phyloP scores from a whole-genome alignment of 1,140 invertebrate species.

The Conopomorpha cramerella region DNA sequence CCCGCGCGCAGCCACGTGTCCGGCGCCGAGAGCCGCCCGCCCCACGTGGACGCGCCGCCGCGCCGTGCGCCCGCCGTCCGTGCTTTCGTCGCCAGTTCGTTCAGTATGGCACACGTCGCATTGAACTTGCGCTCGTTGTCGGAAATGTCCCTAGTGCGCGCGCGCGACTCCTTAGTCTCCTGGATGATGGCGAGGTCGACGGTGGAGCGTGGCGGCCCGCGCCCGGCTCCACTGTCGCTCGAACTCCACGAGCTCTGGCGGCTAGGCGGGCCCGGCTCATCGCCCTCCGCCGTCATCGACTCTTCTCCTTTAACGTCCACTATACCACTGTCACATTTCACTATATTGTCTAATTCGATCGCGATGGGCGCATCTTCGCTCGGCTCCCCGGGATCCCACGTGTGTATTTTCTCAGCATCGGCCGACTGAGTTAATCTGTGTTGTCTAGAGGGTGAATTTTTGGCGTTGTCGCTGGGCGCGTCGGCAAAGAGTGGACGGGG shows the following conservation, averaged over 20 bases:
- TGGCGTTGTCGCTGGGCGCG: too few relatives aligned
- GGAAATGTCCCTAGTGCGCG: constrained; percentile 14
- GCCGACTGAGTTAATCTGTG: too few relatives aligned
- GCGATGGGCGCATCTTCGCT: constrained; percentile 20
- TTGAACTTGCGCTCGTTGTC: constrained; percentile 41
- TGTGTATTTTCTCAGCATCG: constrained; percentile 61
- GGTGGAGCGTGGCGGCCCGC: constrained; percentile 13
- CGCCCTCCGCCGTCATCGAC: constrained; percentile 72
- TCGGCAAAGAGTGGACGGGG: too few relatives aligned
- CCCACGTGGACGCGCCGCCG: constrained; percentile 31
- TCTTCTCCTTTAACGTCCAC: constrained; percentile 60
- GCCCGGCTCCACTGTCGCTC: too few relatives aligned
- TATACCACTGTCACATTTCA: constrained; percentile 60
- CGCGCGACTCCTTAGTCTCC: constrained; percentile 31
- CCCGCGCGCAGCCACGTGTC: constrained; percentile 63
- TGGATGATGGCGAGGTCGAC: constrained; percentile 42
- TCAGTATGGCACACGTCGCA: constrained; percentile 55
- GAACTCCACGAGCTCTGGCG: constrained; percentile 21
- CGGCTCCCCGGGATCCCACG: constrained; percentile 67
- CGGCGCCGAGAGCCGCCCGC: constrained; percentile 64
- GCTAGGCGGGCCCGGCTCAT: constrained; percentile 62
- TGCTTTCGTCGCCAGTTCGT: constrained; percentile 32
- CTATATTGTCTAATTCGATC: constrained; percentile 42
- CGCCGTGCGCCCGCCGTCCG: constrained; percentile 24
- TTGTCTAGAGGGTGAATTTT: too few relatives aligned